Conservation (phyloP, 2,797 vertebrate species). For the Parotocinclus haroldoi region DNA sequence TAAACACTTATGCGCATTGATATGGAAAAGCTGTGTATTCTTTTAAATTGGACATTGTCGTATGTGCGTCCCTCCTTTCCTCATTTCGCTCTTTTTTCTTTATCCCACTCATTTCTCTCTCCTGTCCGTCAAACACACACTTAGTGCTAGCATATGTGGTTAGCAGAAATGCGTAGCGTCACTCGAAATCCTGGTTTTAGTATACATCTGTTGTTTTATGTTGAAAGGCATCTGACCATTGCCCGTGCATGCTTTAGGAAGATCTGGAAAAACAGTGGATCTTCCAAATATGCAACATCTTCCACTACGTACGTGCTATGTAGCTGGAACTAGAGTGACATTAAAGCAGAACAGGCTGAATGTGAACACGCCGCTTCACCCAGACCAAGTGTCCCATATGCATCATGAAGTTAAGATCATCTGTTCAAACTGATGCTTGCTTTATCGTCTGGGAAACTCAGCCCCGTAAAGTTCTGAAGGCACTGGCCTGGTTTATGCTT, state of each 20-base stretch:
- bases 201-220: background rate
- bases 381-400: no score
- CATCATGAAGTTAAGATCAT: no score
- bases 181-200: background rate
- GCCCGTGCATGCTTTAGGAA: background rate
- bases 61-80: constrained; percentile 7
- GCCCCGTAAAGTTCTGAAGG: no score
- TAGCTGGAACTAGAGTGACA: background rate
- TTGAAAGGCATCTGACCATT: background rate
- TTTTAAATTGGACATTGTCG: constrained; percentile 4
- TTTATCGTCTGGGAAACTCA: no score
- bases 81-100: background rate
- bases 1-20: constrained; percentile 1
- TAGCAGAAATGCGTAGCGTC: background rate
- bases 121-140: background rate
- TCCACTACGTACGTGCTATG: background rate
- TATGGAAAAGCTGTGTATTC: constrained; percentile 5
- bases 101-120: background rate
- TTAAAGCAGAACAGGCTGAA: background rate
- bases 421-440: no score
- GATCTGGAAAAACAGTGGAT: background rate
- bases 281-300: background rate
- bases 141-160: background rate
- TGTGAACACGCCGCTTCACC: no score
- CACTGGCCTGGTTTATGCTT: no score